These are phyloP conservation scores for Aegithalos caudatus DNA, from an alignment of 2,113 vertebrate genomes.

Conservation along the genomic window DNA sequence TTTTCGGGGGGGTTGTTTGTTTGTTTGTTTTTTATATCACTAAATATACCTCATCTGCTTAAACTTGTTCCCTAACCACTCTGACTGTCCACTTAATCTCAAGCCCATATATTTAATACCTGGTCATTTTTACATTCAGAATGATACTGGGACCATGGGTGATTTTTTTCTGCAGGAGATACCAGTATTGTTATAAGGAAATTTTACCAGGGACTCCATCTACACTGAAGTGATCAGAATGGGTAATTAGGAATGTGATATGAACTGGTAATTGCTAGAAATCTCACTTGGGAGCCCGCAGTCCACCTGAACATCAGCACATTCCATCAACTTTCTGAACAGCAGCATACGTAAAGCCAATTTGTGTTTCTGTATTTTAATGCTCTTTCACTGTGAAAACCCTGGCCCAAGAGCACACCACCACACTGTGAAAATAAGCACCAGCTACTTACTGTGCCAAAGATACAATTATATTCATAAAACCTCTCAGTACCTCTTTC, in stretches of 20 bases:
- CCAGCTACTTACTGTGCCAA: not conserved
- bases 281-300: rapidly evolving
- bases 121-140: not conserved
- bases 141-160: not conserved
- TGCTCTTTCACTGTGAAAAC: not conserved
- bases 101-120: not conserved
- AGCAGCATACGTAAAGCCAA: not conserved
- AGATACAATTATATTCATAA: not conserved
- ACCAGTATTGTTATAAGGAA: not conserved
- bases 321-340: not conserved
- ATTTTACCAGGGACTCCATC: not conserved
- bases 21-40: not conserved
- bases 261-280: not conserved
- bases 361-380: not conserved
- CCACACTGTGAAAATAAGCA: not conserved
- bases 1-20: too few relatives aligned
- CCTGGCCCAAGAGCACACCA: not conserved
- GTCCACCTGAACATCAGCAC: not conserved
- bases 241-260: not conserved
- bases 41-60: not conserved
- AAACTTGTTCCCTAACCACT: not conserved
- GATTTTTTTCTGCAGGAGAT: not conserved
- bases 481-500: not conserved
- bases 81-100: not conserved
- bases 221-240: not conserved